Conservation (phyloP, 2,797 vertebrate genomes). For the Astyanax mexicanus region DNA sequence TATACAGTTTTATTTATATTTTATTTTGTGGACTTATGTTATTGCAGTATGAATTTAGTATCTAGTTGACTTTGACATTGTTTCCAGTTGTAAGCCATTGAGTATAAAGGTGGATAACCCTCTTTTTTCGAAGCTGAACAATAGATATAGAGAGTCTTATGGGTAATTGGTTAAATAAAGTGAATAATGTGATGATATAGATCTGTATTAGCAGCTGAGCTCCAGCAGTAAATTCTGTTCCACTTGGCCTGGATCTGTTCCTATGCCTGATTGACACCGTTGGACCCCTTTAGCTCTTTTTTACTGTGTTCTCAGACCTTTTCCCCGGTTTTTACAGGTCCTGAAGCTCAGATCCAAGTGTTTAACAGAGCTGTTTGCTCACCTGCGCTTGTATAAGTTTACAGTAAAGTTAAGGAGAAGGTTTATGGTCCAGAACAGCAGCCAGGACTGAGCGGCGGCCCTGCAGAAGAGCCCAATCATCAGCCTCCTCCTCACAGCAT, state of each 20-base stretch:
- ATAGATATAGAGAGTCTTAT: too few relatives aligned
- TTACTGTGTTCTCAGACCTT: constrained; percentile 14
- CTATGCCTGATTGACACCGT: constrained; percentile 6
- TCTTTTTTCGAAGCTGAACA: too few relatives aligned
- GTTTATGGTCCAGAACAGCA: constrained; percentile 22
- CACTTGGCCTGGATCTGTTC: neutral
- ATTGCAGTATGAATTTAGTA: too few relatives aligned
- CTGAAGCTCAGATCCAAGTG: constrained; percentile 20
- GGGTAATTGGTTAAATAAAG: too few relatives aligned
- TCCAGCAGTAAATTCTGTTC: neutral
- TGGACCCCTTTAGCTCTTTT: constrained; percentile 27
- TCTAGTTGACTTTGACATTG: too few relatives aligned
- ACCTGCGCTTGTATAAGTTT: constrained; percentile 46
- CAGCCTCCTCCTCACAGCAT: constrained; percentile 29
- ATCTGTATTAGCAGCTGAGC: neutral
- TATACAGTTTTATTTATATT: too few relatives aligned
- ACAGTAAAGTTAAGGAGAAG: constrained; percentile 49
- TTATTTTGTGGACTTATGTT: too few relatives aligned
- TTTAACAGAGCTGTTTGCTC: constrained; percentile 44
- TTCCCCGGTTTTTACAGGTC: constrained; percentile 33
- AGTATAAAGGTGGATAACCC: too few relatives aligned
- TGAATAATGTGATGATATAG: too few relatives aligned
- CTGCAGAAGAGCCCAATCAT: neutral
- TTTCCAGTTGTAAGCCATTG: too few relatives aligned
- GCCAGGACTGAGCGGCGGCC: neutral